Conservation (phyloP, 2,797 vertebrate genomes). For the Manis pentadactyla region DNA sequence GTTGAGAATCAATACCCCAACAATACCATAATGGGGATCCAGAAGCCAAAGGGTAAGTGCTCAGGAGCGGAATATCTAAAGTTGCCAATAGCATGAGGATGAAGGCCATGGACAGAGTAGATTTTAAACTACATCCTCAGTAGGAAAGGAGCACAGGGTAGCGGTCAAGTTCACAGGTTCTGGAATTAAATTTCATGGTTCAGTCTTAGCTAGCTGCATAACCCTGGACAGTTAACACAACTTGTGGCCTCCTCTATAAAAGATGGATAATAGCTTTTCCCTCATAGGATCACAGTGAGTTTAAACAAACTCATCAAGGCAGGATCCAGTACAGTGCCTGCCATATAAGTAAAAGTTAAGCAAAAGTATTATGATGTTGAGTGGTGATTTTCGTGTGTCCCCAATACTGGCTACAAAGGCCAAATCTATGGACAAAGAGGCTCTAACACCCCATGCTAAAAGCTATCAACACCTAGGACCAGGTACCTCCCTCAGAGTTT, state of each 20-base stretch:
- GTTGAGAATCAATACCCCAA: neutral
- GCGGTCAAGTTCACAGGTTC: neutral
- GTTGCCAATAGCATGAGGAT: neutral
- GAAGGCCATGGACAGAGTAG: neutral
- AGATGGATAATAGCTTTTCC: conserved; percentile 26
- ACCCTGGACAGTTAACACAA: neutral
- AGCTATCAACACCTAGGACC: neutral
- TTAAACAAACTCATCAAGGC: neutral
- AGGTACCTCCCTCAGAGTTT: neutral
- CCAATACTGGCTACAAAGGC: neutral
- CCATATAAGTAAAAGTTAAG: neutral
- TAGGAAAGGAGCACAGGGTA: neutral
- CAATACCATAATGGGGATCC: neutral
- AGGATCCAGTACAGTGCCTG: neutral
- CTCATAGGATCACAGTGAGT: neutral
- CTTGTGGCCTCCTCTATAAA: neutral
- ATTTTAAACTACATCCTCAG: neutral
- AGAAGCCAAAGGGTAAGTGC: neutral
- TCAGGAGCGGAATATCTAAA: neutral
- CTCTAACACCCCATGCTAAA: neutral
- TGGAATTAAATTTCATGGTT: conserved; percentile 46
- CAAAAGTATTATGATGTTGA: neutral
- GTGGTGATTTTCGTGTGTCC: neutral
- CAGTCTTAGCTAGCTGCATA: neutral
- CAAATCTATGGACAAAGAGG: neutral